These are phyloP conservation scores for Rhagologus leucostigma DNA, from an alignment of 2,113 vertebrate genomes.

Conservation along the genomic window DNA sequence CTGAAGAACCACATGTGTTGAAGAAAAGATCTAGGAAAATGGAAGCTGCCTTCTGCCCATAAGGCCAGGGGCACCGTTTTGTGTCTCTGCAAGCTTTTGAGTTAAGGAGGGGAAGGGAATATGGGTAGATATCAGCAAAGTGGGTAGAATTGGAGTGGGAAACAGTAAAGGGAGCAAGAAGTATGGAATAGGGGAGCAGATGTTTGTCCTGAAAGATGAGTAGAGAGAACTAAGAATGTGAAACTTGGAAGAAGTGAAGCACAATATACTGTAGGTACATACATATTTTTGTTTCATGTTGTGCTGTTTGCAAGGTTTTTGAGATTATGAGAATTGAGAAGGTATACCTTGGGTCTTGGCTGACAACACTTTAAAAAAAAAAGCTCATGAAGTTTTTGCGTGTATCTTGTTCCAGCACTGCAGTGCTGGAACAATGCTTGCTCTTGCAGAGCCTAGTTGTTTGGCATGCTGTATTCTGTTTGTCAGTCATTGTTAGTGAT, in stretches of 20 bases:
- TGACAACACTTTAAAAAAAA: not conserved
- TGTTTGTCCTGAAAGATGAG: not conserved
- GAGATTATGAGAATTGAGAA: not conserved
- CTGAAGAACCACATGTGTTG: not conserved
- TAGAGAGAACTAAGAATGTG: not conserved
- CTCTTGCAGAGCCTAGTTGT: not conserved
- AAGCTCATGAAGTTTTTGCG: not conserved
- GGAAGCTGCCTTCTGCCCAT: not conserved
- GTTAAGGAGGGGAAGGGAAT: not conserved
- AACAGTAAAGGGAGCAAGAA: not conserved
- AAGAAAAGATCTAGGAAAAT: not conserved
- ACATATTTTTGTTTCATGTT: rapidly evolving
- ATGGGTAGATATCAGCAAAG: not conserved
- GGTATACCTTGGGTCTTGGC: not conserved
- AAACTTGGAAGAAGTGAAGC: not conserved
- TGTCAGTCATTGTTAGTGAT: not conserved
- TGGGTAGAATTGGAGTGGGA: not conserved
- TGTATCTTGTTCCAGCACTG: not conserved
- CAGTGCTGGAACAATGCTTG: not conserved
- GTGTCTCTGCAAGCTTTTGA: not conserved
- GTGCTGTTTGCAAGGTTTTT: not conserved
- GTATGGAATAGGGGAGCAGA: not conserved
- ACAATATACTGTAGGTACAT: rapidly evolving
- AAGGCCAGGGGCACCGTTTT: not conserved
- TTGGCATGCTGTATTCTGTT: not conserved